Evolutionary conservation across 2,888 invertebrate genomes (phyloP).

Genomic region (Brachycybe producta): DNA sequence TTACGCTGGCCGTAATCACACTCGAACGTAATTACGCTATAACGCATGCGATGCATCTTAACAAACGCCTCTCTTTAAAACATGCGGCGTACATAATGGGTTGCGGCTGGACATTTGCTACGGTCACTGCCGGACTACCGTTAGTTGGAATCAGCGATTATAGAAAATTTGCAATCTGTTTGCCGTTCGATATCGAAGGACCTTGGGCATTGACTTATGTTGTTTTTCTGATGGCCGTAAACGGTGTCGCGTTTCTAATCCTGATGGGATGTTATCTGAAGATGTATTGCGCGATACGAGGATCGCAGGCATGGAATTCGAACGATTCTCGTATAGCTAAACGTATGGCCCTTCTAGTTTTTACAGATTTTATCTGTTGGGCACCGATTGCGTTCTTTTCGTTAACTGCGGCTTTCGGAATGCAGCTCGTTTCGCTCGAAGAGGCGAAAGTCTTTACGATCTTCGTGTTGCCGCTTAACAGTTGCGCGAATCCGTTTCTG

Average conservation of each 20-base stretch:
- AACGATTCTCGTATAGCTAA: constrained; percentile 93
- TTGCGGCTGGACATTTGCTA: constrained; percentile 80
- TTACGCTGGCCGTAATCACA: constrained; percentile 90
- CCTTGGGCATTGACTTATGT: constrained; percentile 73
- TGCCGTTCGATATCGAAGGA: constrained; percentile 82
- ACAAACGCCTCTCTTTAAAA: constrained; percentile 74
- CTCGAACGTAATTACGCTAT: constrained; percentile 92
- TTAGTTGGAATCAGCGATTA: constrained; percentile 86
- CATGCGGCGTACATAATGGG: constrained; percentile 87
- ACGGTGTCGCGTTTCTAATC: constrained; percentile 85
- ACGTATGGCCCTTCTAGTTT: constrained; percentile 89
- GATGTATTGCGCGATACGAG: constrained; percentile 96
- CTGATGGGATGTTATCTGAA: constrained; percentile 91
- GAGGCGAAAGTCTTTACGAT: constrained; percentile 92
- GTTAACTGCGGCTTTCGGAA: constrained; percentile 80
- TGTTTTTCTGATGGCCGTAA: constrained; percentile 75
- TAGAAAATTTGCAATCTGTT: constrained; percentile 87
- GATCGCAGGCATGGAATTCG: constrained; percentile 90
- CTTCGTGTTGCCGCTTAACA: constrained; percentile 87
- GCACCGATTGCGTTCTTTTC: constrained; percentile 94
- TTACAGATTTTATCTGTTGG: constrained; percentile 97
- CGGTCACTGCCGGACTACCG: constrained; percentile 75
- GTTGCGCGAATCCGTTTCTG: constrained; percentile 94
- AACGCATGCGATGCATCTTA: constrained; percentile 93
- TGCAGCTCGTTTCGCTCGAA: constrained; percentile 78